A percentile compares a stretch with the other conserved stretches of the same genome.
Evolutionary conservation across 2,113 vertebrate species (phyloP).

Genomic region (Brevimyrus niger): DNA sequence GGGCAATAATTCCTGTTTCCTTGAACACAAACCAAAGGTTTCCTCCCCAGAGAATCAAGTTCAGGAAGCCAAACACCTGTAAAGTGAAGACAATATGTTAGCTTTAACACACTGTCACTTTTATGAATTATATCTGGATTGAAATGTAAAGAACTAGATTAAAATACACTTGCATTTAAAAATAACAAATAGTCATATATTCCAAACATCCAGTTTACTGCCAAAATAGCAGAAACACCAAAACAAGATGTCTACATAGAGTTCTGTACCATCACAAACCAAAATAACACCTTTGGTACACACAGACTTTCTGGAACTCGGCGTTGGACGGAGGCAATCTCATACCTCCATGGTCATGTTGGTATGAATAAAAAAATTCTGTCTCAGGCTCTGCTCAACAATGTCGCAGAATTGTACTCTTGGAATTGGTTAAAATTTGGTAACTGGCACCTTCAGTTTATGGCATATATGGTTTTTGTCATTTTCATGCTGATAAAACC

Average conservation of each 20-base stretch:
- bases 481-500: neutral
- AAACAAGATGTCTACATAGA: neutral
- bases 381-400: neutral
- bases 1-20: slow-evolving; percentile 78
- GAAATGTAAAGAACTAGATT: neutral
- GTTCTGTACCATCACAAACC: neutral
- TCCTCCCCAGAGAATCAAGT: slow-evolving; percentile 81
- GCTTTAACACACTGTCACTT: neutral
- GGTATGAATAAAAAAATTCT: neutral
- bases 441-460: neutral
- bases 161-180: neutral
- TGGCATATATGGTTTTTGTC: neutral
- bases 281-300: neutral
- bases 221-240: neutral
- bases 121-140: neutral
- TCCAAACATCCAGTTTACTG: neutral
- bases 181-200: neutral
- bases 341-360: neutral
- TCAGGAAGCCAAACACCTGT: slow-evolving; percentile 86
- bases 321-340: neutral
- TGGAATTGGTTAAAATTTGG: neutral
- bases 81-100: neutral
- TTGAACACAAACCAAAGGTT: slow-evolving; percentile 92
- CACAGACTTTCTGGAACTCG: neutral
- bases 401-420: neutral